Percentiles rank a stretch among this genome's conserved stretches.
These are phyloP conservation scores for Denticeps clupeoides DNA, from an alignment of 2,797 vertebrate species.

Conservation along the genomic window DNA sequence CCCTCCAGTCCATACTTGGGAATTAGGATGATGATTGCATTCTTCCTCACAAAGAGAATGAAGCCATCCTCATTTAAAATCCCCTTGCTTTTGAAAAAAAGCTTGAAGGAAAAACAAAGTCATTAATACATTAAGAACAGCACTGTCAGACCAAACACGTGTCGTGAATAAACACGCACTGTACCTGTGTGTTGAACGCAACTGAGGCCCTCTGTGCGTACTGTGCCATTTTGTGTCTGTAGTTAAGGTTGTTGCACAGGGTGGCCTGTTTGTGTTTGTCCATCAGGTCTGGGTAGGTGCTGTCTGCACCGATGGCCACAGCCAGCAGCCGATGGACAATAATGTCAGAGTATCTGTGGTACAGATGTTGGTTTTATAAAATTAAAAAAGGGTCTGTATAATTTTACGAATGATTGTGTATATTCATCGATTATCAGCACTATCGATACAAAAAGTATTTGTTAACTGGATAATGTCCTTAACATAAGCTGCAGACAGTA, in stretches of 20 bases:
- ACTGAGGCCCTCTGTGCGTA: conserved; percentile 93
- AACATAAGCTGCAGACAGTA: too few relatives aligned
- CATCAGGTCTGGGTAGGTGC: conserved; percentile 84
- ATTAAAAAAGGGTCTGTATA: neutral
- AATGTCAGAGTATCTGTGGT: conserved; percentile 80
- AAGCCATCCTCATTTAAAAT: conserved; percentile 87
- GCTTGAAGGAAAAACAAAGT: conserved; percentile 47
- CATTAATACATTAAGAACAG: neutral
- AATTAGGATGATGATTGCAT: conserved; percentile 93
- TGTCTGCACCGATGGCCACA: conserved; percentile 79
- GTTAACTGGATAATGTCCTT: too few relatives aligned
- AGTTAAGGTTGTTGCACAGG: conserved; percentile 92
- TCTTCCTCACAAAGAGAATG: conserved; percentile 89
- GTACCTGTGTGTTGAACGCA: conserved; percentile 88
- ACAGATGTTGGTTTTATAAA: too few relatives aligned
- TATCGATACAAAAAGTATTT: too few relatives aligned
- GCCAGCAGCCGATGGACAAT: conserved; percentile 90
- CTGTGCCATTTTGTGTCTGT: conserved; percentile 96
- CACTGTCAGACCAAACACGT: neutral
- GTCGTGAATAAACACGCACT: neutral
- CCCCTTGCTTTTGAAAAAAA: conserved; percentile 90
- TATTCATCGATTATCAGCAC: too few relatives aligned
- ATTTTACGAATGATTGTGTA: too few relatives aligned
- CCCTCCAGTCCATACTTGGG: conserved; percentile 94
- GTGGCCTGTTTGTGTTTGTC: conserved; percentile 88